Evolutionary conservation across 64 coral and sea anemone species (phyloP), one percentile per base, ranked within the genome.

Genomic region (Pocillopora verrucosa): DNA sequence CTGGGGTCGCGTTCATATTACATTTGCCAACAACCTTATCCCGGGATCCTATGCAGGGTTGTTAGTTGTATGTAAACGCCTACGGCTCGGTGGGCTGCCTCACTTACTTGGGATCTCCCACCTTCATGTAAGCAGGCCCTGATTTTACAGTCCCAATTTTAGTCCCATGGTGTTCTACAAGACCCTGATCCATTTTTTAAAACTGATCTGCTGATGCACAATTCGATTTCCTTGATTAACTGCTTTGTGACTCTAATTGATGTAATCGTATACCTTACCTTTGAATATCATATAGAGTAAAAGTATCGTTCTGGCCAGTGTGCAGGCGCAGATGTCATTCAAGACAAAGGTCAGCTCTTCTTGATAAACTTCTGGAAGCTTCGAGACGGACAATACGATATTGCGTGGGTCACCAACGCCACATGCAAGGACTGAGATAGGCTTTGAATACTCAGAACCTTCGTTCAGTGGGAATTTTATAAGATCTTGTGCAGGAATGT

Each of bases 291-390:
- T 34, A 59, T 89, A 93, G 16, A 93, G 59, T 60, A 93, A 22
- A 30, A 93, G 70, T 30, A 93, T 87, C 12, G 92, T 84, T 57
- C 92, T 81, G 9, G 92, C 92, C n/a, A 93, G 68, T 14, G 72
- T 76, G 68, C 92, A 89, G 45, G 77, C 77, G 36, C 72, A 82
- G 19, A 93, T 89, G 86, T 93, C 92, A 62, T 93, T 89, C 86
- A 93, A 65, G 19, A 84, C 87, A 58, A 93, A 89, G 15, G 58
- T 89, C 1, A 93, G 34, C 36, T 89, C 60, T 4, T 65, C 91
- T 61, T 80, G 16, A 22, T 92, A 88, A 20, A 36, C 9, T 34
- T 88, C 86, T 34, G 84, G 86, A 56, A 93, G 86, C 16, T 83
- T 22, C 14, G 74, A 59, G 17, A 89, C 17, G 13, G 92, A 87